phyloP scores from a whole-genome alignment of 2,113 vertebrate genomes.

The Diadophis punctatus region DNA sequence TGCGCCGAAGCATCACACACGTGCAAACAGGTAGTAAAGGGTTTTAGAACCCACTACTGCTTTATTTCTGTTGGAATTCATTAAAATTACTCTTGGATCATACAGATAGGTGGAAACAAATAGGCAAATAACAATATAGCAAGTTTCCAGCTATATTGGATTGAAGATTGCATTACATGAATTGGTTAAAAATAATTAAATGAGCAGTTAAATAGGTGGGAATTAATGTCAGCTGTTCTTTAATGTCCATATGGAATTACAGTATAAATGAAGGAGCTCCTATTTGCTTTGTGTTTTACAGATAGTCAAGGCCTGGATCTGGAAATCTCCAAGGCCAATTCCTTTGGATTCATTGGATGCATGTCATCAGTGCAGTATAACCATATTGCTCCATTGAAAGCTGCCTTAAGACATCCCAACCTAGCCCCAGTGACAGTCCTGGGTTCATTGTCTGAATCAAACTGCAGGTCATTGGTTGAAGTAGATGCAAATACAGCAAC shows the following conservation, averaged over 20 bases:
- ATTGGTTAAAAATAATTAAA: not conserved
- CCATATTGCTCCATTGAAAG: conserved; percentile 86
- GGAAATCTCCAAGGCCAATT: conserved; percentile 79
- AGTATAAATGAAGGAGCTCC: not conserved
- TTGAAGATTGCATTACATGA: not conserved
- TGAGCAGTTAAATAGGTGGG: not conserved
- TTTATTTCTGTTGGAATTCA: not conserved
- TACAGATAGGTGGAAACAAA: not conserved
- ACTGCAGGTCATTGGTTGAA: conserved; percentile 70
- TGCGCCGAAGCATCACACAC: too few relatives aligned
- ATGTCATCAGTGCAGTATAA: conserved; percentile 94
- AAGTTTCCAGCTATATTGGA: not conserved
- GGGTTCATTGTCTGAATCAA: conserved; percentile 81
- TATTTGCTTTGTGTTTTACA: conserved; percentile 54
- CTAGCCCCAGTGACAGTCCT: conserved; percentile 76
- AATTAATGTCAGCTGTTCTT: not conserved
- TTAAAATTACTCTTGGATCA: not conserved
- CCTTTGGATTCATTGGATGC: conserved; percentile 85
- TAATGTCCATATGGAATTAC: not conserved
- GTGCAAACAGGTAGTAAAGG: too few relatives aligned
- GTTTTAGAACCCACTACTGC: too few relatives aligned
- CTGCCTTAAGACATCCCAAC: conserved; percentile 80
- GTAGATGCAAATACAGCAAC: conserved; percentile 73
- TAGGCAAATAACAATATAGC: not conserved
- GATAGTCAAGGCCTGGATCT: conserved; percentile 72